These are phyloP conservation scores for Sander lucioperca DNA, from an alignment of 2,113 vertebrate genomes.

Conservation along the genomic window DNA sequence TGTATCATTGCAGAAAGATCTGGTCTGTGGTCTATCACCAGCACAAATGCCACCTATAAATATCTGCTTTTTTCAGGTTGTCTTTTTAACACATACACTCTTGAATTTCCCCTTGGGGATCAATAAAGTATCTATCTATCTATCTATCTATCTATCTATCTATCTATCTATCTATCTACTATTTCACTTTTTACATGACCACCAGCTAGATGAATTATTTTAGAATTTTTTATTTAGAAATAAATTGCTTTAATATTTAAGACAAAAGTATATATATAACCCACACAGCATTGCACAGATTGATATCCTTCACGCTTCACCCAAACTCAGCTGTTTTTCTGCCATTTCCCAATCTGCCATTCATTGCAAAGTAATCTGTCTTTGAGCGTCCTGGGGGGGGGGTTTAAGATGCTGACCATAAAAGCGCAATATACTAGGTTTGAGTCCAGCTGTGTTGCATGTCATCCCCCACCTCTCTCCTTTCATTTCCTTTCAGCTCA, in stretches of 20 bases:
- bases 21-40: not conserved
- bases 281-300: too few relatives aligned
- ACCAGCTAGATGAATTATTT: not conserved
- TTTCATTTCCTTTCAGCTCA: not conserved
- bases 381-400: not conserved
- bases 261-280: too few relatives aligned
- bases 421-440: not conserved
- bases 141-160: too few relatives aligned
- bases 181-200: not conserved
- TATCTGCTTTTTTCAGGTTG: not conserved
- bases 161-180: too few relatives aligned
- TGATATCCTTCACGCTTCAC: too few relatives aligned
- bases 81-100: not conserved
- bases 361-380: constrained; percentile 2
- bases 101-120: too few relatives aligned
- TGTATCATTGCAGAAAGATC: not conserved
- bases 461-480: not conserved
- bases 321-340: not conserved
- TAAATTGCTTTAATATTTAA: too few relatives aligned
- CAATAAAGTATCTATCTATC: too few relatives aligned
- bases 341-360: not conserved
- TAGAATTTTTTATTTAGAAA: too few relatives aligned
- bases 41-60: not conserved
- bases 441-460: not conserved
- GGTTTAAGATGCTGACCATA: not conserved